Conservation (phyloP, 1,140 invertebrate species). For the Propsilocerus akamusi region DNA sequence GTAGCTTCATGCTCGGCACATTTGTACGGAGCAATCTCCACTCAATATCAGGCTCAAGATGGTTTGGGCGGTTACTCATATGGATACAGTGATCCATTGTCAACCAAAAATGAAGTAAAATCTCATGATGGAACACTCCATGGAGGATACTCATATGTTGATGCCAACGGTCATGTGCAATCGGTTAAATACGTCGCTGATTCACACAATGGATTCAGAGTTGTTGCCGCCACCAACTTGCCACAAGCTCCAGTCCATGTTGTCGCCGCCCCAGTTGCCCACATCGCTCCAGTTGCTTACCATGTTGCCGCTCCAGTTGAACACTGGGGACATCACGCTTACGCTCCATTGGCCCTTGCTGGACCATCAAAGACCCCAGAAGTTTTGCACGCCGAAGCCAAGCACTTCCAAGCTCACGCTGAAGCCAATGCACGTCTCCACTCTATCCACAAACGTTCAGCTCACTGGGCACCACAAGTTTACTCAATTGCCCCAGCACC, state of each 20-base stretch:
- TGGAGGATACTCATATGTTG: constrained; percentile 50
- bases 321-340: constrained; percentile 7
- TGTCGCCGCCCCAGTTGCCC: constrained; percentile 5
- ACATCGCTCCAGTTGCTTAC: constrained; percentile 4
- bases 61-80: constrained; percentile 39
- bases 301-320: constrained; percentile 10
- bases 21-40: constrained; percentile 23
- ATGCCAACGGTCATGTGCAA: constrained; percentile 44
- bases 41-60: constrained; percentile 38
- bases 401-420: constrained; percentile 31
- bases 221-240: constrained; percentile 39
- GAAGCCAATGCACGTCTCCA: constrained; percentile 21
- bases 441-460: constrained; percentile 22
- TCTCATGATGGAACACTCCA: constrained; percentile 42
- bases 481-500: no score
- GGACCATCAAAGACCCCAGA: constrained; percentile 31
- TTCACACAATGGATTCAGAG: constrained; percentile 40
- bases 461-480: constrained; percentile 17
- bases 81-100: constrained; percentile 43
- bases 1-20: constrained; percentile 19
- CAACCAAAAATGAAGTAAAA: constrained; percentile 41
- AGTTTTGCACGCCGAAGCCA: constrained; percentile 35
- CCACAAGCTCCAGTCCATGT: constrained; percentile 18
- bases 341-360: constrained; percentile 6
- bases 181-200: constrained; percentile 45